Evolutionary conservation across 2,113 vertebrate genomes (phyloP), one percentile per base, ranked within the genome.

Genomic region (Drymodes brunneopygia): DNA sequence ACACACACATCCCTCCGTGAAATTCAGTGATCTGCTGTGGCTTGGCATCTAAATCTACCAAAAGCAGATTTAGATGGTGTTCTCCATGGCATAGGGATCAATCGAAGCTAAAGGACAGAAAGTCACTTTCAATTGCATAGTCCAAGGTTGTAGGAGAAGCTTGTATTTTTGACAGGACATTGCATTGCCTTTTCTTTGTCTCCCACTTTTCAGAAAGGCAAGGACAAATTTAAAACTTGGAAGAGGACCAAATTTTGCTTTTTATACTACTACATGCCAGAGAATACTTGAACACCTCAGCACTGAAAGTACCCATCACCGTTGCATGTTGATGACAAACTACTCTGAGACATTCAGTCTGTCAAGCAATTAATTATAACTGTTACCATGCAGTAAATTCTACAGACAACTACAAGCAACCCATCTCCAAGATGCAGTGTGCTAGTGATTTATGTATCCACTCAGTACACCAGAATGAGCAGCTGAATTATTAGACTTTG

Each of bases 351-450:
- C 48, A 28, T 65, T 64, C 81, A 67, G 70, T 58, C 88, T 91
- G 82, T 56, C 81, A 85, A 93, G 81, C 72, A 93, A 96, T 95
- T 96, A 95, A 96, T 96, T 95, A 72, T 35, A 95, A 75, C 51
- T 72, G 73, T 45, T 87, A 75, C 57, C 45, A 35, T 75, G 79
- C 65, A 75, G 70, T 62, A 78, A 91, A 80, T 38, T 78, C 77
- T 61, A 79, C 48, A 87, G 88, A 88, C 54, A 92, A 51, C 64
- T 73, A 81, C 75, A 92, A 78, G 82, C 29, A 93, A 44, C 88
- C 31, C 71, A 85, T 66, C 88, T 90, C 71, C 57, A 90, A 69
- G 44, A 89, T 21, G 58, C n/a, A 85, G n/a, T 6, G 16, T 71
- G 40, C 50, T 44, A 28, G 27, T 92, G 92, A 94, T 95, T 92